phyloP scores from a whole-genome alignment of 2,888 invertebrate species.

The Griposia aprilina region DNA sequence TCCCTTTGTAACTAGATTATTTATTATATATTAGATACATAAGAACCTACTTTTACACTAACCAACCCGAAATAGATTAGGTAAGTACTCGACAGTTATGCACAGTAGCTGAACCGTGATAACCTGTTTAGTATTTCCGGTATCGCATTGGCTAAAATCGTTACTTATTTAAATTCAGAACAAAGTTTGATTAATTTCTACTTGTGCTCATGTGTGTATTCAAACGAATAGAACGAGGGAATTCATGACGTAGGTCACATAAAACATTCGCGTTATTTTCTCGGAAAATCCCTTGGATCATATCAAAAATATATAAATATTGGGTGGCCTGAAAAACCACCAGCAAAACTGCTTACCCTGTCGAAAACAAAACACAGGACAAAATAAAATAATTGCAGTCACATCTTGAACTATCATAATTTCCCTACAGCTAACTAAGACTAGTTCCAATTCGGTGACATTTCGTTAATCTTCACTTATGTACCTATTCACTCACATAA shows the following conservation, averaged over 20 bases:
- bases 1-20: too few species aligned
- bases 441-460: not conserved
- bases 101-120: not conserved
- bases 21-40: not conserved
- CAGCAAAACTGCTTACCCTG: slow-evolving; percentile 25
- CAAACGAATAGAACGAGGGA: not conserved
- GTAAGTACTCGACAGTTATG: not conserved
- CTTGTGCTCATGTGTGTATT: not conserved
- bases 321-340: not conserved
- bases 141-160: not conserved
- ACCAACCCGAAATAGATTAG: not conserved
- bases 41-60: not conserved
- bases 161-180: not conserved
- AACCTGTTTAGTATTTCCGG: not conserved
- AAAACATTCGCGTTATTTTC: not conserved
- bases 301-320: not conserved
- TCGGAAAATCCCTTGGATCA: not conserved
- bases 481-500: not conserved
- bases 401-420: slow-evolving; percentile 28
- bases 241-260: not conserved
- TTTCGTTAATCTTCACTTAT: not conserved
- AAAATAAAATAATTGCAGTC: slow-evolving; percentile 30
- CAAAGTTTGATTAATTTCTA: not conserved
- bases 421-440: not conserved
- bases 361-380: slow-evolving; percentile 26